Conservation (phyloP, 2,797 vertebrate species). For the Anguilla megastoma region DNA sequence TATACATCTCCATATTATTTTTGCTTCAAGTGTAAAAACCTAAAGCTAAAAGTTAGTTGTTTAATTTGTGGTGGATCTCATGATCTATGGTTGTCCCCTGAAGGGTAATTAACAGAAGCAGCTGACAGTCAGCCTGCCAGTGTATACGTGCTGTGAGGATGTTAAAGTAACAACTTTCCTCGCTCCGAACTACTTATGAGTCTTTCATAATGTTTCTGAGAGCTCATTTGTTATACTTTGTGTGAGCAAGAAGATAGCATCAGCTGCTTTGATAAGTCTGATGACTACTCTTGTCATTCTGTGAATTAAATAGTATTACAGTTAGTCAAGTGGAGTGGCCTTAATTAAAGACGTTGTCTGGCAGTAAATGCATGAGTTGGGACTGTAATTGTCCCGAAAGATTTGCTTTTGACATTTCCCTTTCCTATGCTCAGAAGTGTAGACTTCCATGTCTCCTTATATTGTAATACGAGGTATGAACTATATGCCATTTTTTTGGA, state of each 20-base stretch:
- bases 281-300: conserved; percentile 7
- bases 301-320: background rate
- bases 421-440: background rate
- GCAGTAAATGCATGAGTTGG: conserved; percentile 1
- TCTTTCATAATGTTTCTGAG: background rate
- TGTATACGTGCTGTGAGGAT: background rate
- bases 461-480: background rate
- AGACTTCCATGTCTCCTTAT: background rate
- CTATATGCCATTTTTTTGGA: background rate
- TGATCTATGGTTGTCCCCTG: background rate
- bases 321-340: conserved; percentile 23
- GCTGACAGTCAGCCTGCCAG: background rate
- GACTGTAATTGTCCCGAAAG: conserved; percentile 6
- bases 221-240: conserved; percentile 14
- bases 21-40: background rate
- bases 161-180: background rate
- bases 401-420: background rate
- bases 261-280: conserved; percentile 15
- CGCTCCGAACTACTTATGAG: background rate
- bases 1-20: background rate
- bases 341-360: conserved; percentile 27
- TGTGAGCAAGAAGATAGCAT: background rate
- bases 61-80: background rate
- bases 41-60: background rate
- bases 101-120: background rate